Evolutionary conservation across 2,113 vertebrate species (phyloP), one percentile per base, ranked within the genome.

Genomic region (Orycteropus afer): DNA sequence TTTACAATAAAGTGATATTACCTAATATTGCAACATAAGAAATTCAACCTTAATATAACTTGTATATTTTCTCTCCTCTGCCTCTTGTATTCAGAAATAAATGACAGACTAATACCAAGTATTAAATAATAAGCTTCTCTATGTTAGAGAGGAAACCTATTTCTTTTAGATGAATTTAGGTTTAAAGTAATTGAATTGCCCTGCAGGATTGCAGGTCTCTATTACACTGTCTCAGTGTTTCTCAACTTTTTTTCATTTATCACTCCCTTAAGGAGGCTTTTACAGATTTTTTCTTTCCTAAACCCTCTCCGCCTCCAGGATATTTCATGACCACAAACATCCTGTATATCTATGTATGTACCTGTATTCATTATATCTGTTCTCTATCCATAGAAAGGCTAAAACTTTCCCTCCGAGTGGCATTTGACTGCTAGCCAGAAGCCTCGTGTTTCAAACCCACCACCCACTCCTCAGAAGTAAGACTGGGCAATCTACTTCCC

Each of bases 1-100:
- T 87, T 65, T 89, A 77, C 88, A 94, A 96, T 65, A 32, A 4
- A 86, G 20, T 20, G 40, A n/a, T 79, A 69, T 76, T 91, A 97
- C 10, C 23, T 74, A 89, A 67, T n/a, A 95, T 32, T 91, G 34
- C 57, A 86, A 90, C 37, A 83, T 0, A 0, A 5, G 81, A 89
- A 32, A 65, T 97, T 91, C 77, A 88, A 80, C 27, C 63, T 92
- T n/a, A 88, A 63, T 22, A 76, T 89, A 22, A 74, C 61, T 94
- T 86, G 85, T 8, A 59, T 55, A 20, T 65, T 49, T 83, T 37
- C 32, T 95, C 67, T 61, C 5, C 45, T 90, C 42, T 96, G 67
- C 80, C 86, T 25, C 34, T 15, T 78, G 17, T 81, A 73, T 37
- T 86, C 9, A 88, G 47, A 91, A 92, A 71, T 45, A 90, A 84